Evolutionary conservation across 2,888 invertebrate genomes (phyloP), one percentile per base, ranked within the genome.

Genomic region (Bombylius major): DNA sequence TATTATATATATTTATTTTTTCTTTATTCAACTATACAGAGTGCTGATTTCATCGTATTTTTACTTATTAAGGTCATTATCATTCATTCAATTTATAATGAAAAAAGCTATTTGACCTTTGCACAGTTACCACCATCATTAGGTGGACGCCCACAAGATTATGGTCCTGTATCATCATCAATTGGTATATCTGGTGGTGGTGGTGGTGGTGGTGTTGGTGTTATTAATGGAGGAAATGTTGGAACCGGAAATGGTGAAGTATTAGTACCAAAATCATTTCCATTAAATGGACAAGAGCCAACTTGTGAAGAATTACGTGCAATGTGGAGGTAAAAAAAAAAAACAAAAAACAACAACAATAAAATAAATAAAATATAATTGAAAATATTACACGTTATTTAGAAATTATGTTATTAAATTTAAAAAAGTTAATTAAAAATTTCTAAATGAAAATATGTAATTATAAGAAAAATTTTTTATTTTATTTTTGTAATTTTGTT

Each of bases 251-350:
- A 58, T 48, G 66, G 70, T 3, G 72, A 72, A 62, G 67, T 72
- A 7, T 65, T 72, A 58, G 69, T 66, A 0, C 68, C 71, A 4
- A 70, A 70, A 61, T 66, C 71, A 33, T 68, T 68, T 56, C 65
- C 69, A 6, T 55, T 70, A 3, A 69, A 65, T 53, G 63, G 67
- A 12, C 69, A 72, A 57, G 92, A 92, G 67, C 92, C 92, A 1
- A 84, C 83, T 53, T 93, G 93, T 71, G 89, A 91, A 63, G 87
- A 92, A 69, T 78, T 93, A 51, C 83, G 90, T 58, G 87, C 88
- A 11, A 92, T 93, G 90, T 93, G 92, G 93, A 84, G 81, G 82
- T 81, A 64, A 45, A 14, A 23, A 23, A 23, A 23, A 23, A 2
- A 23, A 23, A 23, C 1, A 23, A 23, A 23, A 23, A 23, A 23